Conservation (phyloP, 92 coral and sea anemone species). For the Ricordea florida region DNA sequence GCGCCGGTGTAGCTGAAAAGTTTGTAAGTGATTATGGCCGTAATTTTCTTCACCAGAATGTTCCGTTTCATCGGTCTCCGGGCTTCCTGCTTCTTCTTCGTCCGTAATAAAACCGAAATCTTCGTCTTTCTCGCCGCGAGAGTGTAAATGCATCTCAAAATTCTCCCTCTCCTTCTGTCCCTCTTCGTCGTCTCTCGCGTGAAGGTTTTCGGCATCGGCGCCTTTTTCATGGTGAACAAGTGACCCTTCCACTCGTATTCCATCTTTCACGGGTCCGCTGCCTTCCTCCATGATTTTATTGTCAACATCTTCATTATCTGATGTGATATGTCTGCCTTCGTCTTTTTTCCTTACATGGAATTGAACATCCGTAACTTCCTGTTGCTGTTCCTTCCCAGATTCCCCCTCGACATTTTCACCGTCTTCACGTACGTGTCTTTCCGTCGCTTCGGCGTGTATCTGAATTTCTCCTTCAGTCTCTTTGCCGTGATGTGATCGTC, state of each 20-base stretch:
- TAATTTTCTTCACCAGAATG: constrained; percentile 1
- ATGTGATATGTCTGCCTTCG: background rate
- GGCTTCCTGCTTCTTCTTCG: background rate
- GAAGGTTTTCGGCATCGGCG: background rate
- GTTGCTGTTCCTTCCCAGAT: background rate
- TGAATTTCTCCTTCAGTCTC: background rate
- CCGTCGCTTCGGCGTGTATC: background rate
- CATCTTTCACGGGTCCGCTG: background rate
- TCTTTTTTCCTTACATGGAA: background rate
- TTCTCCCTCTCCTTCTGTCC: background rate
- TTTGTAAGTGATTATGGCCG: constrained; percentile 2
- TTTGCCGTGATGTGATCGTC: background rate
- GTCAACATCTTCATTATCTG: background rate
- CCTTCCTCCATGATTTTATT: background rate
- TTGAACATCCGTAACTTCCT: background rate
- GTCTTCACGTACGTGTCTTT: background rate
- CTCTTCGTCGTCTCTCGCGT: background rate
- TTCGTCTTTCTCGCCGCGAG: background rate
- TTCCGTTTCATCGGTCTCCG: background rate
- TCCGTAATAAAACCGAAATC: constrained; percentile 27
- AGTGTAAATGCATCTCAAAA: background rate
- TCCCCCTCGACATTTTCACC: background rate
- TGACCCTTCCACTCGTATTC: background rate
- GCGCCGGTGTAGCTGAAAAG: background rate
- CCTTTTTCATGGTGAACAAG: background rate